Evolutionary conservation across 2,113 vertebrate genomes (phyloP).

Genomic region (Saguinus imperator): DNA sequence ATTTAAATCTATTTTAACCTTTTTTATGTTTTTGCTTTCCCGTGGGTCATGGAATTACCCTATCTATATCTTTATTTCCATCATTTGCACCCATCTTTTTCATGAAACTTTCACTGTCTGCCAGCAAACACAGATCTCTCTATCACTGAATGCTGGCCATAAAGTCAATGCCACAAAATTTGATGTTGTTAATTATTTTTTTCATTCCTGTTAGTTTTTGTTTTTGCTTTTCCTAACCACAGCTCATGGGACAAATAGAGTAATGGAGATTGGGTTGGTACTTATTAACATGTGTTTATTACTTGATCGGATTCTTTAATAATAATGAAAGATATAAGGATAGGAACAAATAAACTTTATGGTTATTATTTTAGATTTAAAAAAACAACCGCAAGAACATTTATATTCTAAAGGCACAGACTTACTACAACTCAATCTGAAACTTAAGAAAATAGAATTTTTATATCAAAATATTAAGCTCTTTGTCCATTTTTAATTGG

Average conservation of each 20-base stretch:
- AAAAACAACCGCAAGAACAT: neutral
- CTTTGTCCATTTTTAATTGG: neutral
- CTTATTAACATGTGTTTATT: neutral
- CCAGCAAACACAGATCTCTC: neutral
- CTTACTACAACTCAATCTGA: neutral
- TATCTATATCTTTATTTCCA: neutral
- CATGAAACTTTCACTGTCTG: neutral
- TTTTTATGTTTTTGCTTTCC: neutral
- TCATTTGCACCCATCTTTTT: neutral
- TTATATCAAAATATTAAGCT: neutral
- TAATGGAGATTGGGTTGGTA: neutral
- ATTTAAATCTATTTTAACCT: neutral
- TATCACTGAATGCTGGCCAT: neutral
- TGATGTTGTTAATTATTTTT: neutral
- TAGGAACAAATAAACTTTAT: neutral
- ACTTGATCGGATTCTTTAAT: neutral
- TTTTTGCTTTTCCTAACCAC: neutral
- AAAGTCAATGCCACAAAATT: neutral
- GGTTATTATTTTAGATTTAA: neutral
- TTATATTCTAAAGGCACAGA: neutral
- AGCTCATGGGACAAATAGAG: neutral
- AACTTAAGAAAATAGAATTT: neutral
- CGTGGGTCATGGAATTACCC: neutral
- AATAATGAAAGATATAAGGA: neutral
- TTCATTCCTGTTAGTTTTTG: neutral